Evolutionary conservation across 1,140 invertebrate genomes (phyloP).

Genomic region (Aphis craccivora): DNA sequence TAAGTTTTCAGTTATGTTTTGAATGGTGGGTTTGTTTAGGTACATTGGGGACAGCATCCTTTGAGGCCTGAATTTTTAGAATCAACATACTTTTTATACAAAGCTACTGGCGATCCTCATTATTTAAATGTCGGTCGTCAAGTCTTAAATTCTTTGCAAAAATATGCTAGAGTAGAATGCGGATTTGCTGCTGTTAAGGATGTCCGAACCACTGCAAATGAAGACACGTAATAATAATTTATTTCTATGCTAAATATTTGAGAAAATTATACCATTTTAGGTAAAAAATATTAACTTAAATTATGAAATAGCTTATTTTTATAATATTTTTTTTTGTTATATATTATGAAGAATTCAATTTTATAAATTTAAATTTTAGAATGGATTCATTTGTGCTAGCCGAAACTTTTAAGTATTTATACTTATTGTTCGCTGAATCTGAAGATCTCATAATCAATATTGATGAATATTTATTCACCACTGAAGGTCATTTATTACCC

Average conservation of each 20-base stretch:
- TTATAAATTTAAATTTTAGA: conserved; percentile 64
- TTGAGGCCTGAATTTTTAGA: conserved; percentile 97
- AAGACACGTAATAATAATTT: conserved; percentile 71
- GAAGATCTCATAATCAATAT: conserved; percentile 87
- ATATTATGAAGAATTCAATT: background rate
- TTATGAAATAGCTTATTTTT: conserved; percentile 2
- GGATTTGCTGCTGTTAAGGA: conserved; percentile 97
- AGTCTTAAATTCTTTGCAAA: conserved; percentile 89
- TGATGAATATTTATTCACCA: conserved; percentile 97
- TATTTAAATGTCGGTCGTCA: conserved; percentile 93
- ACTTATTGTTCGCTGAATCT: conserved; percentile 90
- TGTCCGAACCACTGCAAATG: conserved; percentile 87
- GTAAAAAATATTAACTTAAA: background rate
- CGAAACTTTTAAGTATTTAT: conserved; percentile 98
- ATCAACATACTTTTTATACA: conserved; percentile 96
- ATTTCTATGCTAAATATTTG: conserved; percentile 41
- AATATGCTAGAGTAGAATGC: conserved; percentile 90
- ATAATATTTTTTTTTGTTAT: background rate
- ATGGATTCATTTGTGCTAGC: conserved; percentile 99
- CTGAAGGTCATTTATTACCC: conserved; percentile 95
- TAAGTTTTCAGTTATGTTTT: conserved; percentile 1
- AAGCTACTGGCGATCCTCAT: conserved; percentile 93
- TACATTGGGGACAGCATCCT: conserved; percentile 98
- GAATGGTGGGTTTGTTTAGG: conserved; percentile 66
- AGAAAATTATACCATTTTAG: background rate